Evolutionary conservation across 2,113 vertebrate species (phyloP), one percentile per base, ranked within the genome.

Genomic region (Oreocharis arfaki): DNA sequence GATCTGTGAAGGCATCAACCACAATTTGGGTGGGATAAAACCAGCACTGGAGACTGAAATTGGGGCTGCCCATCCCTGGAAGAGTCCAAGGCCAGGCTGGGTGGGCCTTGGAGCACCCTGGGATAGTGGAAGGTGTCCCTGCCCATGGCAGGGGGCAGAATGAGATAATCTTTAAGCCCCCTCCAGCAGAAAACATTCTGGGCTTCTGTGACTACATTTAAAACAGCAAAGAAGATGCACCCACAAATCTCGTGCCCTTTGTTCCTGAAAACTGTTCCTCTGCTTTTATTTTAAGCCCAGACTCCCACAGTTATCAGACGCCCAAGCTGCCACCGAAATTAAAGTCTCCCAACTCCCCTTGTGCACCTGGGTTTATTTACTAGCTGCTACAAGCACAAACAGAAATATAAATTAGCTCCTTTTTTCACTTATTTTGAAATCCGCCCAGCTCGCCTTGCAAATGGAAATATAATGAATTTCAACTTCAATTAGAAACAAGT

Each of bases 391-490:
- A 56, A 87, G 63, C 46, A 74, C 35, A 71, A 82, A 75, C 32
- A 93, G 63, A 91, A 95, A 90, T 26, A 91, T 9, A 76, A 92
- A 94, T 95, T 59, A 83, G 46, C 30, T 94, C 74, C 44, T 73
- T 60, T 73, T 39, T 26, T 32, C 63, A 56, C 59, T 90, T 56
- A 42, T 46, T 86, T 77, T 87, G 35, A 79, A 96, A 90, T 33
- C 39, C 44, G 57, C 46, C 63, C 8, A 6, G 59, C 53, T 76
- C 32, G 11, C 71, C 39, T 90, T 74, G 78, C 50, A 77, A 95
- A 93, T 68, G 42, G 71, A 77, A 91, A 80, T 55, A 42, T 13
- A 95, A 91, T 47, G 35, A 74, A 90, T 77, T 91, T 61, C 47
- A 63, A 13, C 44, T 61, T 82, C 50, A 80, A 14, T 39, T 37